Evolutionary conservation across 2,888 invertebrate species (phyloP).

Genomic region (Cyclophora punctaria): DNA sequence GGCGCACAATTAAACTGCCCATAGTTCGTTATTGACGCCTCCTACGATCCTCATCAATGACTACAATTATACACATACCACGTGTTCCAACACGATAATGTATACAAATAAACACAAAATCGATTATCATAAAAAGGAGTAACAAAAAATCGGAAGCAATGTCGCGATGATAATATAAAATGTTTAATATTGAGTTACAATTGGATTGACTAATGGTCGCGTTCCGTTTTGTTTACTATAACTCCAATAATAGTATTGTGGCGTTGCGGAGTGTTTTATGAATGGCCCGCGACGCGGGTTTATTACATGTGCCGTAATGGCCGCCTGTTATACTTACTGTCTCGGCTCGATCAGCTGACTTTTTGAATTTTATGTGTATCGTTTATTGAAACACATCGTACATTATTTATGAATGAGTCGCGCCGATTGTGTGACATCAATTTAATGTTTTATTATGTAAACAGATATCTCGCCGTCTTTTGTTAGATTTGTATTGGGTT

Average conservation of each 20-base stretch:
- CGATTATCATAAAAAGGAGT: slow-evolving; percentile 6
- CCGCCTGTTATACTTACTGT: slow-evolving; percentile 5
- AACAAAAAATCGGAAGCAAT: slow-evolving; percentile 7
- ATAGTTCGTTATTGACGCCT: no score
- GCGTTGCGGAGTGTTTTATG: neutral
- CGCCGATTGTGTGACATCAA: no score
- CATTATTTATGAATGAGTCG: slow-evolving; percentile 1
- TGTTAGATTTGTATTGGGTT: no score
- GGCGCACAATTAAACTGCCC: no score
- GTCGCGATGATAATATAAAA: slow-evolving; percentile 13
- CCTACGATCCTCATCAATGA: no score
- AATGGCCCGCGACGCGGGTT: no score
- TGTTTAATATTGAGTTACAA: slow-evolving; percentile 18
- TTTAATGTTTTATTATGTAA: no score
- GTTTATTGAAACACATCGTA: slow-evolving; percentile 8
- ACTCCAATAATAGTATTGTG: slow-evolving; percentile 32
- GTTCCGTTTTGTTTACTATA: slow-evolving; percentile 42
- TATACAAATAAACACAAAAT: slow-evolving; percentile 10
- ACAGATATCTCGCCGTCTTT: no score
- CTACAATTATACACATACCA: no score
- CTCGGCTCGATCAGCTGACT: slow-evolving; percentile 15
- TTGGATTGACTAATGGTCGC: slow-evolving; percentile 26
- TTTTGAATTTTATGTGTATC: slow-evolving; percentile 11
- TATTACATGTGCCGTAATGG: slow-evolving; percentile 7
- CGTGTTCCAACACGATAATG: no score